These are phyloP conservation scores for Cheirogaleus medius DNA, from an alignment of 2,113 vertebrate genomes.

Conservation along the genomic window DNA sequence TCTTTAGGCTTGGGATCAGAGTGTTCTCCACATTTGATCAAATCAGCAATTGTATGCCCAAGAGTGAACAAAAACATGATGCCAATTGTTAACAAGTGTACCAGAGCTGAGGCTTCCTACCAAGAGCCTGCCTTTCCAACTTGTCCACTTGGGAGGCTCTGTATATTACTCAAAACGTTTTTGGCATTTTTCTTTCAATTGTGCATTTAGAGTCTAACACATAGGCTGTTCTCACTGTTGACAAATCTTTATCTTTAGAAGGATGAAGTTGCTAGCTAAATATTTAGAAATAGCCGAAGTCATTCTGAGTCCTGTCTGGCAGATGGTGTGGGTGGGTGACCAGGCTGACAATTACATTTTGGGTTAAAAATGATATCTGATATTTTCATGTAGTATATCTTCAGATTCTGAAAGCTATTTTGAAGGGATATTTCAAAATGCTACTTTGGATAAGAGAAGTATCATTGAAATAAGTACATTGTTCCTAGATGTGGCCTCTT, in stretches of 20 bases:
- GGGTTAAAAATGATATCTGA: slow-evolving; percentile 12
- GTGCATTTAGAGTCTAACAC: not conserved
- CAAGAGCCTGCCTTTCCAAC: not conserved
- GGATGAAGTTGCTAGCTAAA: not conserved
- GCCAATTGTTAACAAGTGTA: not conserved
- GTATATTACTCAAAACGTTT: not conserved
- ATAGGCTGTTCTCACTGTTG: not conserved
- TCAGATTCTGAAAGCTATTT: slow-evolving; percentile 44
- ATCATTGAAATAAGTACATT: not conserved
- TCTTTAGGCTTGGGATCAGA: not conserved
- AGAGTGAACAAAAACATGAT: not conserved
- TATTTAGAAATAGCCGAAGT: slow-evolving; percentile 34
- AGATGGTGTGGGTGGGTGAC: not conserved
- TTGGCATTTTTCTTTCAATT: slow-evolving; percentile 31
- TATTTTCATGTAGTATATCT: not conserved
- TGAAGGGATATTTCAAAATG: not conserved
- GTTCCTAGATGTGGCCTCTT: slow-evolving; percentile 10
- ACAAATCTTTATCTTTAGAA: slow-evolving; percentile 24
- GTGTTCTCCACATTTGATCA: not conserved
- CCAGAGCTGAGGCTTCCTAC: not conserved
- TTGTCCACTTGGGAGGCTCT: not conserved
- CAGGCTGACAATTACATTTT: not conserved
- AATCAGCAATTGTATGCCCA: not conserved
- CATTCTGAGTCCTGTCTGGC: not conserved
- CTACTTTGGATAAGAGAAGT: slow-evolving; percentile 19